Base-by-base conservation (phyloP, 1,140 invertebrate species). In the Dinoponera quadriceps region DNA sequence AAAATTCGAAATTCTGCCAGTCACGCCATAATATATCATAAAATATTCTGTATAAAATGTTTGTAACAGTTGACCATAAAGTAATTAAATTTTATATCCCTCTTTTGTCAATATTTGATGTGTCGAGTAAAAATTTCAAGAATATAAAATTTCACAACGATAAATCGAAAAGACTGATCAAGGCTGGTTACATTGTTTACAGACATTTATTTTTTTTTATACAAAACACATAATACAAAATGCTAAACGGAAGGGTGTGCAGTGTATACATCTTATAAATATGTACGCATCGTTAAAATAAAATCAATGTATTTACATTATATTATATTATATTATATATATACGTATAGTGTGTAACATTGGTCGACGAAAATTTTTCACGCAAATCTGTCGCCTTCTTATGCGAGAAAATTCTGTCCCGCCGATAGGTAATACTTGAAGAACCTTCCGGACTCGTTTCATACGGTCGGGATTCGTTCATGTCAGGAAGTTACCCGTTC, bases 141-240 rank as follows among this genome's bases (percentile, higher is more conserved):
- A n/a, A n/a, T 44, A 9, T 44, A 44, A 11, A 44, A 9, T 44
- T 11, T 9, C 3, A 44, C 11, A 44, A 44, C 38, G 38, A 44
- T 44, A 44, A 44, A 44, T 3, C 9, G 38, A 44, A 44, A 44
- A 7, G 11, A 9, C 7, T n/a, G n/a, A 9, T 44, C 38, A 44
- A 44, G 3, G 9, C 38, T 44, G 38, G 11, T 44, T 25, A 83
- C 14, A 72, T 22, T 68, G 51, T 57, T 59, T 71, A 66, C 16
- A 66, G 49, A 85, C 18, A 44, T 88, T 88, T 71, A 85, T 84
- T 84, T 78, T 84, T 84, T 78, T 89, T 89, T 89, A 85, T 85
- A 90, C 80, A 89, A 89, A 85, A 74, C 55, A 33, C 54, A 44
- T 29, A 68, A 51, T 87, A 89, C 73, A 88, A 87, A 87, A 87